Percentiles rank a stretch among this genome's conserved stretches.
Evolutionary conservation across 2,888 invertebrate species (phyloP).

Genomic region (Phalera bucephala): DNA sequence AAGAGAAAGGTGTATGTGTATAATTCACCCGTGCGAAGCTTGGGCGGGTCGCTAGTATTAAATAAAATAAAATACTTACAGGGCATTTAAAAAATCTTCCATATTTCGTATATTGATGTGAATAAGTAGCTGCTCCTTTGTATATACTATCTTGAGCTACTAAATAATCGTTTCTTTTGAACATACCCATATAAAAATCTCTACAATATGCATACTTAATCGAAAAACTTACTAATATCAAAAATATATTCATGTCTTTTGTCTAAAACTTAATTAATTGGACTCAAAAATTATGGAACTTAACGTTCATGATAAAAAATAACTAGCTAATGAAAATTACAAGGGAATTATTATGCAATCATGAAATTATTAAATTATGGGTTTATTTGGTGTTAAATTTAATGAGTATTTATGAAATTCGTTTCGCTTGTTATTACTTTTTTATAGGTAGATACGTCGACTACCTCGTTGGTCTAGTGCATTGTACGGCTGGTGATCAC

Average conservation of each 20-base stretch:
- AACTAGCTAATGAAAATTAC: too few relatives aligned
- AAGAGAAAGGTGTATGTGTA: too few relatives aligned
- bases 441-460: background rate
- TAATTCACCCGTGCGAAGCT: too few relatives aligned
- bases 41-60: too few relatives aligned
- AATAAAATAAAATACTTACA: too few relatives aligned
- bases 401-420: slow-evolving; percentile 6
- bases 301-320: too few relatives aligned
- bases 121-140: slow-evolving; percentile 41
- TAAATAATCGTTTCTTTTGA: slow-evolving; percentile 56
- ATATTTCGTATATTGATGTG: slow-evolving; percentile 47
- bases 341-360: too few relatives aligned
- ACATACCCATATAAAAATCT: slow-evolving; percentile 65
- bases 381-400: slow-evolving; percentile 11
- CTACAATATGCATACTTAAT: slow-evolving; percentile 33
- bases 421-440: background rate
- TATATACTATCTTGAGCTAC: slow-evolving; percentile 60
- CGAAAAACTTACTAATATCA: slow-evolving; percentile 10
- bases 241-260: slow-evolving; percentile 11
- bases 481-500: background rate
- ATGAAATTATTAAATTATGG: background rate
- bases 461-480: background rate
- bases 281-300: too few relatives aligned
- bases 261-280: background rate
- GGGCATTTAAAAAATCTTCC: slow-evolving; percentile 60